These are phyloP conservation scores for Gymnothorax javanicus DNA, from an alignment of 2,797 vertebrate species.

Conservation along the genomic window DNA sequence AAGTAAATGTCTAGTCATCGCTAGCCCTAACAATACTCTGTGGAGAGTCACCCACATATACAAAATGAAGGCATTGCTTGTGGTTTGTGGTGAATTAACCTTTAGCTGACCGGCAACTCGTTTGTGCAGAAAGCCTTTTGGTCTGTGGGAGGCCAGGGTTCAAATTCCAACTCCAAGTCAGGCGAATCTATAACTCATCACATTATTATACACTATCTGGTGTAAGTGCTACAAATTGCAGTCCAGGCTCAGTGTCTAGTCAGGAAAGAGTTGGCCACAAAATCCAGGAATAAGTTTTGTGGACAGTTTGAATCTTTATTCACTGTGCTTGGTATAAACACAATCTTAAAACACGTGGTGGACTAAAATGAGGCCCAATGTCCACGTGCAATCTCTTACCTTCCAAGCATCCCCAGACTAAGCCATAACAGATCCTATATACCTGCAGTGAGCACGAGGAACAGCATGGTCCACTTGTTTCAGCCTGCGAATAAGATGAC, in stretches of 20 bases:
- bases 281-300: background rate
- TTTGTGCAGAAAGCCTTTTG: too few species aligned
- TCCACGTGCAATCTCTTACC: background rate
- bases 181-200: too few species aligned
- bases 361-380: background rate
- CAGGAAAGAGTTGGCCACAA: background rate
- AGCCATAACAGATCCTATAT: background rate
- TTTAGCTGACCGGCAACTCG: too few species aligned
- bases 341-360: background rate
- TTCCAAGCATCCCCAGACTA: background rate
- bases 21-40: too few species aligned
- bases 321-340: background rate
- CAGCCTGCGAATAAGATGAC: background rate
- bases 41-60: too few species aligned
- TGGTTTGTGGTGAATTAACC: too few species aligned
- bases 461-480: background rate
- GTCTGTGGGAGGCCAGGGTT: too few species aligned
- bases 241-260: background rate
- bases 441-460: background rate
- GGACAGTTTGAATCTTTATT: background rate
- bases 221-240: background rate
- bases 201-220: too few species aligned
- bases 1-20: too few species aligned
- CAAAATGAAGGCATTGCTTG: too few species aligned
- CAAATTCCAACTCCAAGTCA: too few species aligned